Base-by-base conservation (phyloP, 2,113 vertebrate genomes). In the Rallus limicola region DNA sequence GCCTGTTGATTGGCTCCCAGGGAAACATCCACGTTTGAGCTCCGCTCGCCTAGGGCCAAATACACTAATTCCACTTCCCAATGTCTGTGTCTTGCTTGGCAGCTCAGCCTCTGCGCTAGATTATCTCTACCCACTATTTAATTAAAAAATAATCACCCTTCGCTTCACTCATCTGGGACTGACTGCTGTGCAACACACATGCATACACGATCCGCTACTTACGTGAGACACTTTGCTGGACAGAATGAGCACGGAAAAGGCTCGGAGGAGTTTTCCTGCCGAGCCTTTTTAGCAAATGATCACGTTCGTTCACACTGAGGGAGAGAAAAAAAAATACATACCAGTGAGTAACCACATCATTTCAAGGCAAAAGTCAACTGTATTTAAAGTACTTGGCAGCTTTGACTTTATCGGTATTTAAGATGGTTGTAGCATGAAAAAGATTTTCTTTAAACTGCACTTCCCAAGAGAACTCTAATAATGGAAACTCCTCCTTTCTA, bases 271-370 rank as follows among this genome's bases (percentile, higher is more conserved):
- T 99, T 98, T 99, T 99, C 97, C 98, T 99, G 98, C 99, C 98
- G 18, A 99, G 99, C 97, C 99, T 98, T 97, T 99, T 99, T 96
- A 99, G 97, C 98, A 99, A 98, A 98, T 99, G 99, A 97, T 99
- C 99, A 48, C 99, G 99, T 98, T 99, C 99, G 74, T 99, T 99
- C 98, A 99, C 96, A 95, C 99, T 99, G 96, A 65, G 58, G 81
- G 62, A 93, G 68, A 94, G 50, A 92, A 95, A 90, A 81, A 81
- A 59, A 70, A 68, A 88, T 46, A 70, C 21, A 48, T 16, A 82
- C 33, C 25, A 50, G 76, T 98, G 67, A 98, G 90, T 42, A 50
- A 50, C 59, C 20, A 63, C 36, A 11, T 50, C 42, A 55, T 34
- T 58, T 65, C 68, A 85, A 93, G 72, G 82, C 79, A 92, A 69